Evolutionary conservation across 2,888 invertebrate species (phyloP), one percentile per base, ranked within the genome.

Genomic region (Nyleta sp.): DNA sequence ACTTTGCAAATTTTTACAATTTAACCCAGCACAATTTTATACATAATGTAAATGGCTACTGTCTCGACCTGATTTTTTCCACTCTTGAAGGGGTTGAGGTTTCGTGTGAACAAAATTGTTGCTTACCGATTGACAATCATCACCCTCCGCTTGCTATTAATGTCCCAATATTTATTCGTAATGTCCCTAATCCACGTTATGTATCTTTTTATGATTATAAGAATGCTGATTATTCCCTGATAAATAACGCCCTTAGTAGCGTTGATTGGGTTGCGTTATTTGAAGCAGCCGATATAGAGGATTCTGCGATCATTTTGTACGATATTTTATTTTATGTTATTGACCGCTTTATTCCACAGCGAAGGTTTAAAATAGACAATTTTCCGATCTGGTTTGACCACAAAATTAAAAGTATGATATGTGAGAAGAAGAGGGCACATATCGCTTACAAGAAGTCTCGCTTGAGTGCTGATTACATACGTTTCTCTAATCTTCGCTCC

Each of bases 1-100:
- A 52, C 11, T 52, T 52, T 52, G 31, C 52, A 2, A 52, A 52
- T 11, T 33, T 13, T 13, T 13, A n/a, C n/a, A n/a, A n/a, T n/a
- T n/a, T n/a, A n/a, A n/a, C n/a, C n/a, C n/a, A n/a, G n/a, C n/a
- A n/a, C n/a, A n/a, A n/a, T n/a, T n/a, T n/a, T n/a, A n/a, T n/a
- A n/a, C n/a, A n/a, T 4, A 52, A 33, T 7, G 7, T 2, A 10
- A 52, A 52, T 18, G 28, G 24, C 6, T 52, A 52, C 17, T 10
- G 17, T 1, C 28, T 52, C 1, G 33, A 52, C 17, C 17, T 52
- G 33, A 17, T 52, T 52, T 17, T 52, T n/a, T 48, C 48, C n/a
- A n/a, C n/a, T n/a, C n/a, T n/a, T n/a, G n/a, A n/a, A n/a, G n/a
- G n/a, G n/a, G n/a, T n/a, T n/a, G n/a, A n/a, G 13, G 40, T 40